Percentiles rank a stretch among this genome's conserved stretches.
These are phyloP conservation scores for Epinephelus coioides DNA, from an alignment of 2,797 vertebrate species.

Conservation along the genomic window DNA sequence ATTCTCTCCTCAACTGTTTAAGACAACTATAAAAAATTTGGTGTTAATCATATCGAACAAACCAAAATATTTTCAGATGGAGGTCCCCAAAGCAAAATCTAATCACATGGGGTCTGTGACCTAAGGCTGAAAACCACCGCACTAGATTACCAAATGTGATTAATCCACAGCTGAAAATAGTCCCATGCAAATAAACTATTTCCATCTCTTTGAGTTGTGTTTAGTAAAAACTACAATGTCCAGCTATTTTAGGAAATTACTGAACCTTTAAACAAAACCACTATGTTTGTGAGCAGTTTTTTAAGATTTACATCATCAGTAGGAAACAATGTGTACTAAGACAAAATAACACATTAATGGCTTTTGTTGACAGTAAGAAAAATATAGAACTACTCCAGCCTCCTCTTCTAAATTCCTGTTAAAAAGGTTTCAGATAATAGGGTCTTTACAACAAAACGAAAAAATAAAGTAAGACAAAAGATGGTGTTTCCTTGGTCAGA, in stretches of 20 bases:
- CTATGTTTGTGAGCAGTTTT: background rate
- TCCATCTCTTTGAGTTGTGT: too few relatives aligned
- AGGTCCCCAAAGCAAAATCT: too few relatives aligned
- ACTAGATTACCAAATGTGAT: background rate
- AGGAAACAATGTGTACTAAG: background rate
- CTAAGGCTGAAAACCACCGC: too few relatives aligned
- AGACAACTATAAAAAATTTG: too few relatives aligned
- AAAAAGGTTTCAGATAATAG: background rate
- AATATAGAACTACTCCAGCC: background rate
- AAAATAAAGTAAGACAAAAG: background rate
- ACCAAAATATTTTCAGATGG: too few relatives aligned
- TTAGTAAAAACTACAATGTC: too few relatives aligned
- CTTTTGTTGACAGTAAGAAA: background rate
- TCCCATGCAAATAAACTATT: background rate
- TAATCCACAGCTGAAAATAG: conserved; percentile 12
- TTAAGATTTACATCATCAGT: background rate
- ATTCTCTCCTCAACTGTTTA: too few relatives aligned
- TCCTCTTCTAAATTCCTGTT: background rate
- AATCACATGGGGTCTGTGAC: too few relatives aligned
- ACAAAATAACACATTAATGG: background rate
- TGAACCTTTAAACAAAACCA: background rate
- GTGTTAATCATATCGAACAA: too few relatives aligned
- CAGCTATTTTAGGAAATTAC: too few relatives aligned
- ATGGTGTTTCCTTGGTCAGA: background rate
- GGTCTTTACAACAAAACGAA: background rate